Conservation (phyloP, 2,888 invertebrate genomes). For the Andrena hattorfiana region DNA sequence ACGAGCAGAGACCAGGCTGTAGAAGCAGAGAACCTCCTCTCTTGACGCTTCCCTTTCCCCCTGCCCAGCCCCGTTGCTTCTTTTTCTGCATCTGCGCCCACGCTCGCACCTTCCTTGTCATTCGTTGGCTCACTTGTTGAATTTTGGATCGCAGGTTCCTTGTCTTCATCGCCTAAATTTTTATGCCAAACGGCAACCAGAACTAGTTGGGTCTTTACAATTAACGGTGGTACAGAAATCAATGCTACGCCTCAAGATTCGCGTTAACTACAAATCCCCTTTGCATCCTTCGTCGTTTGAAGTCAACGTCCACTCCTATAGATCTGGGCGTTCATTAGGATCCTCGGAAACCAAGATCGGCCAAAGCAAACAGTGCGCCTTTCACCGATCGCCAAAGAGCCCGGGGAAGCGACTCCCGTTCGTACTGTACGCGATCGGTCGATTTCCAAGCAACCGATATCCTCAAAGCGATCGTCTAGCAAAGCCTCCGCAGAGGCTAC, state of each 20-base stretch:
- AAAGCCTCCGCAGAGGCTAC: conserved; percentile 30
- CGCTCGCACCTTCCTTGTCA: conserved; percentile 53
- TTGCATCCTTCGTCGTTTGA: background rate
- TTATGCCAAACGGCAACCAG: background rate
- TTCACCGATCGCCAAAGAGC: background rate
- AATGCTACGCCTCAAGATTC: too few species aligned
- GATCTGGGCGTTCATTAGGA: background rate
- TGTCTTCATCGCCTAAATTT: background rate
- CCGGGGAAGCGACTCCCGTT: background rate
- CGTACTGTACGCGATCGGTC: conserved; percentile 35
- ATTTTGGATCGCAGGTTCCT: background rate
- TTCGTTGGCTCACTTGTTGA: conserved; percentile 58
- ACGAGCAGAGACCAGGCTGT: conserved; percentile 77
- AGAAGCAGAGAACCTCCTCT: conserved; percentile 64
- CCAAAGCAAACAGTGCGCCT: conserved; percentile 1
- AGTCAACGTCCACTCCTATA: background rate
- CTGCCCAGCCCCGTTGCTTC: conserved; percentile 17
- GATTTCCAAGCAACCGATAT: conserved; percentile 50
- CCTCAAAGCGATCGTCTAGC: conserved; percentile 53
- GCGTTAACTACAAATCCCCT: too few species aligned
- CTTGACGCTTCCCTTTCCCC: conserved; percentile 53
- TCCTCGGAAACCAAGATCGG: background rate
- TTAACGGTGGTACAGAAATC: too few species aligned
- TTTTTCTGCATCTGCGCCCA: conserved; percentile 41
- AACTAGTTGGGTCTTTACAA: too few species aligned